Conservation (phyloP, 2,797 vertebrate genomes). For the Paguma larvata region DNA sequence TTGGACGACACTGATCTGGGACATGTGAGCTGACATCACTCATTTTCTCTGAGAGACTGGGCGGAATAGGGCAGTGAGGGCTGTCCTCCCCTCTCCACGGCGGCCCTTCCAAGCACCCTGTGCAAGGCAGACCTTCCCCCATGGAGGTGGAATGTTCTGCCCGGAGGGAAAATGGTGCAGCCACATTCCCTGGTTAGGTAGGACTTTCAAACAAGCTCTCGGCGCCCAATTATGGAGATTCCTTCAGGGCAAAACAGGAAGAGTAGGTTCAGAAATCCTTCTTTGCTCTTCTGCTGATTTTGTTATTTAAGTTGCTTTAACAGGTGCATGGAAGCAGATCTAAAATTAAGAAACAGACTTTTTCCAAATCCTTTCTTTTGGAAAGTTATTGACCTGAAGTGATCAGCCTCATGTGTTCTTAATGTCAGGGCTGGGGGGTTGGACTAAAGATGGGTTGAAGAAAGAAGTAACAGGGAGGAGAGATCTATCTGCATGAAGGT, state of each 20-base stretch:
- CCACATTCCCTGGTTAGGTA: not conserved
- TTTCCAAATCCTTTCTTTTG: not conserved
- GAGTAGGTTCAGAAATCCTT: not conserved
- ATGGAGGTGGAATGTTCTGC: not conserved
- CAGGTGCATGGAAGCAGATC: not conserved
- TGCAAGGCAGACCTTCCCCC: not conserved
- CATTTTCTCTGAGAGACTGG: not conserved
- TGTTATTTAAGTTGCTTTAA: not conserved
- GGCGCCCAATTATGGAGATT: rapidly evolving
- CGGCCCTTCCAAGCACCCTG: no score
- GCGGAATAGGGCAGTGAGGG: not conserved
- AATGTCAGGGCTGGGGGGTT: no score
- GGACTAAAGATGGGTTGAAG: no score
- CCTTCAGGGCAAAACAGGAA: not conserved
- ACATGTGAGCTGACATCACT: not conserved
- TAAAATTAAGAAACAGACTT: not conserved
- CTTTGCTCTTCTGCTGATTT: not conserved
- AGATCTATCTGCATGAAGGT: rapidly evolving
- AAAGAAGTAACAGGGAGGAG: not conserved
- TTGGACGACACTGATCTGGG: not conserved
- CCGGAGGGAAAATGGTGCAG: not conserved
- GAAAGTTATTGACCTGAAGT: not conserved
- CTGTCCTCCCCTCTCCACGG: no score
- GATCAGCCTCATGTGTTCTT: not conserved
- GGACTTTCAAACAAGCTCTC: not conserved